A percentile compares a stretch with the other conserved stretches of the same genome.
Evolutionary conservation across 2,113 vertebrate genomes (phyloP).

Genomic region (Clarias macrocephalus): DNA sequence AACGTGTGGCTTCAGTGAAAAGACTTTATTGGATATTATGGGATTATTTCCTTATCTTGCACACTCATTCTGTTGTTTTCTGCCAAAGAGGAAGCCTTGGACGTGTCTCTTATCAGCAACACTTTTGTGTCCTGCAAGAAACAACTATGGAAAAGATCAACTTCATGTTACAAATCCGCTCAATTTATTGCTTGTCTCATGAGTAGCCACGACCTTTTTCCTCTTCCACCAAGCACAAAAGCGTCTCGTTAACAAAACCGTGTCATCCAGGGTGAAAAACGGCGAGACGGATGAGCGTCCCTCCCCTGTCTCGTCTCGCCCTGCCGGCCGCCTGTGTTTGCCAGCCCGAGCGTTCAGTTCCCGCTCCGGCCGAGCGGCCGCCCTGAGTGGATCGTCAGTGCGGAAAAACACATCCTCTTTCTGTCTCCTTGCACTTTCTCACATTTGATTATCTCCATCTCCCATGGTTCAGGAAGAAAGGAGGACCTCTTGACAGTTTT

Average conservation of each 20-base stretch:
- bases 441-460: slow-evolving; percentile 94
- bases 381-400: slow-evolving; percentile 83
- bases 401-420: slow-evolving; percentile 80
- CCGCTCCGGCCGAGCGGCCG: slow-evolving; percentile 74
- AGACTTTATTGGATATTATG: no score
- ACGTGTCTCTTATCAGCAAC: neutral
- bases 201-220: no score
- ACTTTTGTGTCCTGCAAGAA: neutral
- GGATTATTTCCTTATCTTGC: neutral
- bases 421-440: slow-evolving; percentile 78
- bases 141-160: neutral
- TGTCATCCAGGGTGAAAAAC: slow-evolving; percentile 84
- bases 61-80: no score
- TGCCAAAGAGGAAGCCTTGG: neutral
- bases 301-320: slow-evolving; percentile 75
- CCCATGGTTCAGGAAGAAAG: slow-evolving; percentile 76
- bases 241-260: slow-evolving; percentile 20
- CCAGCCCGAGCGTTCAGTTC: slow-evolving; percentile 80
- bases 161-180: neutral
- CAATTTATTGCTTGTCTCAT: neutral
- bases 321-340: slow-evolving; percentile 88
- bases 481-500: neutral
- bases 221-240: neutral
- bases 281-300: slow-evolving; percentile 72
- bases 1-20: neutral